phyloP scores from a whole-genome alignment of 2,113 vertebrate genomes.

The Thalassarche chlororhynchos region DNA sequence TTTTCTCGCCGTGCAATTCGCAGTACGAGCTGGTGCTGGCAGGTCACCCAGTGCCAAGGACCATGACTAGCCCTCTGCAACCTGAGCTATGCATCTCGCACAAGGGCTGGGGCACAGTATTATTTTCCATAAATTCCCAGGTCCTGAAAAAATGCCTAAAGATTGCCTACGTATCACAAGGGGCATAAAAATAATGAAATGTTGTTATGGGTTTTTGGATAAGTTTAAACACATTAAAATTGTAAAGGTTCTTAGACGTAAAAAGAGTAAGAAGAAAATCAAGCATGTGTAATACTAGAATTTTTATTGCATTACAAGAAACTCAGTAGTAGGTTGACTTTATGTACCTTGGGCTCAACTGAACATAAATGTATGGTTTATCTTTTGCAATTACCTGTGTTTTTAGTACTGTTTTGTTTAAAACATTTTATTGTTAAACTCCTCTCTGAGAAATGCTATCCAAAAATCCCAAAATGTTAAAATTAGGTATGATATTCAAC shows the following conservation, averaged over 20 bases:
- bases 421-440: background rate
- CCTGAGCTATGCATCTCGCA: background rate
- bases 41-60: background rate
- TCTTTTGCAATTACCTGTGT: background rate
- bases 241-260: background rate
- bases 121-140: background rate
- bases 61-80: background rate
- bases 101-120: background rate
- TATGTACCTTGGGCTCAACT: background rate
- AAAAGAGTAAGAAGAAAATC: constrained; percentile 20
- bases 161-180: background rate
- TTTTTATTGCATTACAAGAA: constrained; percentile 9
- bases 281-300: background rate
- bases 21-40: background rate
- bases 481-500: background rate
- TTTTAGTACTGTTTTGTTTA: background rate
- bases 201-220: background rate
- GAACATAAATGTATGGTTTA: background rate
- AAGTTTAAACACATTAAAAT: background rate
- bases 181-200: background rate
- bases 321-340: background rate
- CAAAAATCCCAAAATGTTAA: background rate
- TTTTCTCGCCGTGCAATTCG: background rate
- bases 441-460: background rate
- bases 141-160: background rate